These are phyloP conservation scores for Didymodactylos carnosus DNA, from an alignment of 2,888 invertebrate species.

Conservation along the genomic window DNA sequence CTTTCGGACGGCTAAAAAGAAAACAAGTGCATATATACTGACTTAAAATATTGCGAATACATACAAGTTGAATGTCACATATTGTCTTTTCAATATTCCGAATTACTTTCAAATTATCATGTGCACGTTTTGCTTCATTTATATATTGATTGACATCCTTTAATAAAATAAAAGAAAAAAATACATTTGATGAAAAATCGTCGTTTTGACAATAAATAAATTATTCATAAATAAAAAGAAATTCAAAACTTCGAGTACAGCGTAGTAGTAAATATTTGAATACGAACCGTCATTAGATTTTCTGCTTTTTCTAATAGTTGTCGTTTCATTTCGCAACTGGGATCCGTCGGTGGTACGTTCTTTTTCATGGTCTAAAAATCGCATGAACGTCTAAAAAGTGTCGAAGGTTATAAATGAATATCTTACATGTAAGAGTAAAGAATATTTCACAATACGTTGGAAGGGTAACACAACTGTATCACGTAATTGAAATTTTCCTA, in stretches of 20 bases:
- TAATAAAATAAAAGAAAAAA: not conserved
- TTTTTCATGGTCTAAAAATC: not conserved
- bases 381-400: too few relatives aligned
- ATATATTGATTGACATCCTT: slow-evolving; percentile 1
- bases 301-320: not conserved
- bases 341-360: not conserved
- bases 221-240: not conserved
- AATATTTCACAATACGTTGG: not conserved
- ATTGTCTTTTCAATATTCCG: not conserved
- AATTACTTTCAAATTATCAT: slow-evolving; percentile 1
- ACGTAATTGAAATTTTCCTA: not conserved
- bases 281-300: not conserved
- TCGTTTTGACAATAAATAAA: too few relatives aligned
- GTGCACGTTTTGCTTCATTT: not conserved
- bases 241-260: not conserved
- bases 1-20: not conserved
- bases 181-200: not conserved
- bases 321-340: not conserved
- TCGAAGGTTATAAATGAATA: not conserved
- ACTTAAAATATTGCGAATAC: too few relatives aligned
- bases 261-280: not conserved
- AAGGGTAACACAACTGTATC: not conserved
- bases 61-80: not conserved
- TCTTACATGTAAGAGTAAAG: not conserved
- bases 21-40: too few relatives aligned